phyloP scores from a whole-genome alignment of 30 jellyfish, hydroid and myxozoan genomes.

The Cassiopea xamachana region DNA sequence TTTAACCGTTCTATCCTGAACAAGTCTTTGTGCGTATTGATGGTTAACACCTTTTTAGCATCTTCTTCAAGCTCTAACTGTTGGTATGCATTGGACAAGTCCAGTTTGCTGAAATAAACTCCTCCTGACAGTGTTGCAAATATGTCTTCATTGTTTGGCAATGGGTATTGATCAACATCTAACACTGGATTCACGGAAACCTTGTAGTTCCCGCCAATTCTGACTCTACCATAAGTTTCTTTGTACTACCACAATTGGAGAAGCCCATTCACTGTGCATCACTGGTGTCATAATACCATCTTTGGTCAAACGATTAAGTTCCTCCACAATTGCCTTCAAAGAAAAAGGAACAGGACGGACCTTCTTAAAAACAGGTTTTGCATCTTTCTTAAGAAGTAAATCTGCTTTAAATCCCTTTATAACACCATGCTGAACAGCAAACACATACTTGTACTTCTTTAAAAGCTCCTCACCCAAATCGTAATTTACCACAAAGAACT shows the following conservation, averaged over 20 bases:
- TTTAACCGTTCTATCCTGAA: slow-evolving; percentile 31
- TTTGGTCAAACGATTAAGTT: slow-evolving; percentile 8
- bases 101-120: slow-evolving; percentile 43
- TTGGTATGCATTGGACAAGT: slow-evolving; percentile 72
- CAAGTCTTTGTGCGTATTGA: slow-evolving; percentile 76
- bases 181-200: slow-evolving; percentile 56
- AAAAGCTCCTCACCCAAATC: slow-evolving; percentile 34
- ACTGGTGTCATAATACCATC: slow-evolving; percentile 45
- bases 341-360: slow-evolving; percentile 68
- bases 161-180: slow-evolving; percentile 7
- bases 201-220: slow-evolving; percentile 61
- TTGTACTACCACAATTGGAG: slow-evolving; percentile 48
- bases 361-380: slow-evolving; percentile 57
- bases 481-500: slow-evolving; percentile 22
- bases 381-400: slow-evolving; percentile 23
- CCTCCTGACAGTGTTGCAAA: slow-evolving; percentile 10
- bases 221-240: slow-evolving; percentile 42
- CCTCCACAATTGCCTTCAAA: slow-evolving; percentile 32
- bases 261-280: slow-evolving; percentile 51
- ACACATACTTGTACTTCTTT: background rate
- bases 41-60: slow-evolving; percentile 25
- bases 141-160: background rate
- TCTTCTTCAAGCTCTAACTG: slow-evolving; percentile 63
- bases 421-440: slow-evolving; percentile 10
- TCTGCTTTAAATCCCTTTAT: slow-evolving; percentile 45